Base-by-base conservation (phyloP, 2,888 invertebrate species). In the Andrena haemorrhoa region DNA sequence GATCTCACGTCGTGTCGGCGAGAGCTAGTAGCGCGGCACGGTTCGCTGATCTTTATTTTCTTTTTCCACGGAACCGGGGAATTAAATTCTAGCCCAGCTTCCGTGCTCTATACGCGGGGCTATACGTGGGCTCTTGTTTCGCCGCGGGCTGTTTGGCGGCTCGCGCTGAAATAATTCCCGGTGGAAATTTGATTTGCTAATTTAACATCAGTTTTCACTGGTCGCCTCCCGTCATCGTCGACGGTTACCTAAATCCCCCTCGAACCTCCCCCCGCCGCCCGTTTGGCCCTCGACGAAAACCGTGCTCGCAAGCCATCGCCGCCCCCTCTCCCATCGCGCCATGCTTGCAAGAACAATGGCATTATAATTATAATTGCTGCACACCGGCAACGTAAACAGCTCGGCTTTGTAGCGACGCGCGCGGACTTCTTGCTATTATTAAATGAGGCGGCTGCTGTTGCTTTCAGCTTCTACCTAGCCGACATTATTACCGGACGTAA, bases 151-250 rank as follows among this genome's bases (percentile, higher is more conserved):
- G 83, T 89, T 89, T 87, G 85, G 79, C 84, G 74, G 87, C 72
- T 85, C 80, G 80, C 81, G 73, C 75, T 88, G 84, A 88, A 89
- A 90, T 88, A 87, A 90, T 90, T 90, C 83, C 83, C 77, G 33
- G 41, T 74, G 49, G 75, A 87, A 90, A 90, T 90, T 90, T 90
- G 89, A 91, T 90, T 90, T 91, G 89, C 89, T 91, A 90, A 91
- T 90, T 85, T 82, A 75, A 84, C 86, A 86, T 86, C 86, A 81
- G 85, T 81, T 86, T 87, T 82, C 84, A 70, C 49, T 47, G 65
- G 47, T 33, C 71, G 71, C 72, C 60, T 61, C 26, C 51, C 51
- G 20, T 51, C 51, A 58, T 68, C 61, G 33, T 49, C 64, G 35
- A 10, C 61, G n/a, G 56, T 56, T 56, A 20, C 56, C 23, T 56